A percentile compares a stretch with the other conserved stretches of the same genome.
Evolutionary conservation across 2,113 vertebrate species (phyloP).

Genomic region (Zootoca vivipara): DNA sequence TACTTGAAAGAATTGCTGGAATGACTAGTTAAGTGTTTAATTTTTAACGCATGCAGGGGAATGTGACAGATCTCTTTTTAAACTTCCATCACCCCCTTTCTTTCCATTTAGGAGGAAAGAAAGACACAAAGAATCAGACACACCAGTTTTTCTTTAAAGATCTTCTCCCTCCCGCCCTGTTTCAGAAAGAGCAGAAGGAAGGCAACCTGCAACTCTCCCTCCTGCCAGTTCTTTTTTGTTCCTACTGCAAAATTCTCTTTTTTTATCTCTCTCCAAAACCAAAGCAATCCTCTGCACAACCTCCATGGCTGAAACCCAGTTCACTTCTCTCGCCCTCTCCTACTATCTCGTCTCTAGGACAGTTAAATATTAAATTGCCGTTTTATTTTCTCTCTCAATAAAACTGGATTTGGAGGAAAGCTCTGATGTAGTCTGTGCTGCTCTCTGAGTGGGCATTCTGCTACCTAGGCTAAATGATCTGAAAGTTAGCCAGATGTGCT

Average conservation of each 20-base stretch:
- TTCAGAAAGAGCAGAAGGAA: neutral
- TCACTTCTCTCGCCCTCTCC: neutral
- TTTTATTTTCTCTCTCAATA: neutral
- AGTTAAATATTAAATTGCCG: neutral
- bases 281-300: neutral
- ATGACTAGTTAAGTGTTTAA: conserved; percentile 42
- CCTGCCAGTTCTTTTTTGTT: neutral
- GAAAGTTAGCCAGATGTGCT: neutral
- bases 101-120: neutral
- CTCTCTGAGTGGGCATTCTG: neutral
- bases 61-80: conserved; percentile 16
- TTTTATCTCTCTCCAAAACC: neutral
- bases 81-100: neutral
- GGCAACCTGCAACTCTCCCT: neutral
- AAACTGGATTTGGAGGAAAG: neutral
- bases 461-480: neutral
- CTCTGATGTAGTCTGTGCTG: neutral
- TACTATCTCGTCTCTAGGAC: neutral
- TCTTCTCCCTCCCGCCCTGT: neutral
- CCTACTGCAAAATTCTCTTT: neutral
- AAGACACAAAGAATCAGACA: neutral
- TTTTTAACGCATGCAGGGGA: conserved; percentile 26
- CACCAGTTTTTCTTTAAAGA: neutral
- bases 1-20: conserved; percentile 37
- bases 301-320: too few species aligned